These are phyloP conservation scores for Pteromalus puparum DNA, from an alignment of 1,140 invertebrate species.

Conservation along the genomic window DNA sequence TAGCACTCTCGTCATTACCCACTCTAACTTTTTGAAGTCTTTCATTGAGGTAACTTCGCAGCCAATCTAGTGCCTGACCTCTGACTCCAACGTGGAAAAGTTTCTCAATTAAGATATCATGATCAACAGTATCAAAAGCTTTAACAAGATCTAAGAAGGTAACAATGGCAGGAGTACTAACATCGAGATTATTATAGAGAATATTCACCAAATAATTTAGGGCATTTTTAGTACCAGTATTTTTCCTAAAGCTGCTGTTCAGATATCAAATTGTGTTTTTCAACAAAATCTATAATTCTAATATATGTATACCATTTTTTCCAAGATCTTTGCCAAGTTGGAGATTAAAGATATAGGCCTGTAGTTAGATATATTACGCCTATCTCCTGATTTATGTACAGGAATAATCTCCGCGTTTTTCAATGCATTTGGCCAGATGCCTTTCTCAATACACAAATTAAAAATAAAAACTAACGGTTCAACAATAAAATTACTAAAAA, in stretches of 20 bases:
- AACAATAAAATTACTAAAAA: constrained; percentile 45
- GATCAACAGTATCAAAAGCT: background rate
- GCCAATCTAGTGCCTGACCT: background rate
- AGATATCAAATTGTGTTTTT: constrained; percentile 5
- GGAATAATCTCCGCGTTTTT: constrained; percentile 56
- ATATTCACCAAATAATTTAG: too few relatives aligned
- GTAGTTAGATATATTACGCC: constrained; percentile 9
- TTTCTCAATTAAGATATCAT: background rate
- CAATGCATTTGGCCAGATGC: constrained; percentile 51
- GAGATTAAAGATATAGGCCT: constrained; percentile 54
- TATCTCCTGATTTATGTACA: constrained; percentile 55
- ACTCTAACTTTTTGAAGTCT: background rate
- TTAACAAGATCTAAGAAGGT: too few relatives aligned
- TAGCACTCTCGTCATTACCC: background rate
- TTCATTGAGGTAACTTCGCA: background rate
- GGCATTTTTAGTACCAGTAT: constrained; percentile 13
- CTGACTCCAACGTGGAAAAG: background rate
- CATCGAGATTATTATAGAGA: too few relatives aligned
- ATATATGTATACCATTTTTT: constrained; percentile 32
- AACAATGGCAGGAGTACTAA: too few relatives aligned
- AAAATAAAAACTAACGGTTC: constrained; percentile 53
- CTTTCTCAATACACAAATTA: constrained; percentile 27
- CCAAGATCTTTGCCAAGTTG: constrained; percentile 48
- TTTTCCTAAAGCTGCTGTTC: constrained; percentile 41
- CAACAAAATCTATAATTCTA: constrained; percentile 15